Base-by-base conservation (phyloP, 1,140 invertebrate species). In the Calliphora vicina region DNA sequence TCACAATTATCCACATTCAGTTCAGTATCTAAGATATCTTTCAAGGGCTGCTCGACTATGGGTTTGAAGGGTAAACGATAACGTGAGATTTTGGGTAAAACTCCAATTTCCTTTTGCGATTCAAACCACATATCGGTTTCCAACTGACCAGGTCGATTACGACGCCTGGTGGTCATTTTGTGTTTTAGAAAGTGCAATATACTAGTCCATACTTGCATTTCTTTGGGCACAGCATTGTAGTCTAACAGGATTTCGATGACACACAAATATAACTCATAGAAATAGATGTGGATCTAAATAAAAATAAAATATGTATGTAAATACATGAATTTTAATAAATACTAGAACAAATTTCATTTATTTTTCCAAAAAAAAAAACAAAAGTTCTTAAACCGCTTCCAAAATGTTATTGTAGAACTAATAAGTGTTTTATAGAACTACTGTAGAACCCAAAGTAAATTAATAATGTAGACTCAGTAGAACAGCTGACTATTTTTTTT, bases 71-170 rank as follows among this genome's bases (percentile, higher is more conserved):
- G 90, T 72, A 91, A 82, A 1, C 90, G 86, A 83, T 85, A 91
- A 4, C 86, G 87, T 1, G 90, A 82, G 42, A 91, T 90, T 80
- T 90, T 90, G 8, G 90, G 89, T 74, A 90, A 82, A 1, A 90
- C 85, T 8, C 87, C 86, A 20, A 86, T 88, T 23, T 89, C 88
- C 29, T 84, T 85, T 45, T 90, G 88, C 0, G 84, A 86, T 27
- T 89, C 85, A 29, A 90, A 83, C 89, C 89, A 91, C 84, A 86
- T 87, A 50, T 91, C 90, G 0, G 86, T 89, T 71, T 91, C 90
- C 8, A 88, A 71, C 80, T 88, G 88, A 13, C 87, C 86, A 0
- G 88, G 85, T 0, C 88, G 87, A 84, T 86, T 87, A 25, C 85
- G 83, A 12, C 90, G 85, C n/a, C 87, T 85, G 9, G 67, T 82